Percentiles rank a stretch among this genome's conserved stretches.
These are phyloP conservation scores for Alligator mississippiensis DNA, from an alignment of 2,113 vertebrate genomes.

Conservation along the genomic window DNA sequence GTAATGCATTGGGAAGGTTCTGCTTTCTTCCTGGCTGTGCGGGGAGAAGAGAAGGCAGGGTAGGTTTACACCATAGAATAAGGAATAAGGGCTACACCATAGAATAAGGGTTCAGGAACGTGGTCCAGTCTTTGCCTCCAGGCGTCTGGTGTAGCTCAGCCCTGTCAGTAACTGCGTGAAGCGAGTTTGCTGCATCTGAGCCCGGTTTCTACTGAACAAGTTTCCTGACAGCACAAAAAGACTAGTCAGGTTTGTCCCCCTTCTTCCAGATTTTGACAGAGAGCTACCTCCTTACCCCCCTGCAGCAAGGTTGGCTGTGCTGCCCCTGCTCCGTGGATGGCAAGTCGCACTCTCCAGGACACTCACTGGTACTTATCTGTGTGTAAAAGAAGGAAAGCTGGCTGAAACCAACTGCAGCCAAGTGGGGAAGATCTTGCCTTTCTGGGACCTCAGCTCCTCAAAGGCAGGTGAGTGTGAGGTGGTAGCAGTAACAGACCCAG, in stretches of 20 bases:
- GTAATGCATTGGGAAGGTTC: not conserved
- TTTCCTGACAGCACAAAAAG: not conserved
- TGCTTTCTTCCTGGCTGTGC: not conserved
- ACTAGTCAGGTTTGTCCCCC: too few relatives aligned
- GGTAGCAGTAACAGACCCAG: rapidly evolving
- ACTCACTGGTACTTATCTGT: not conserved
- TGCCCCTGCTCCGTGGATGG: not conserved
- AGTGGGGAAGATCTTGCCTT: not conserved
- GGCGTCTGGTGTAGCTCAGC: not conserved
- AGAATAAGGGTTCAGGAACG: not conserved
- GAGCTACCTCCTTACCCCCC: not conserved
- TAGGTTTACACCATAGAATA: rapidly evolving
- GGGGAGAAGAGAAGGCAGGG: not conserved
- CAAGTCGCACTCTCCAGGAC: not conserved
- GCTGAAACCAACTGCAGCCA: not conserved
- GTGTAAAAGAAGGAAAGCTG: not conserved
- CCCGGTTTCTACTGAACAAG: not conserved
- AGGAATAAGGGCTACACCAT: not conserved
- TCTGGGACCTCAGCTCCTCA: not conserved
- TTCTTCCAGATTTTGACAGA: not conserved
- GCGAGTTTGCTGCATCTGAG: not conserved
- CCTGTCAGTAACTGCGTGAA: rapidly evolving
- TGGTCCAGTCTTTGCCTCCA: not conserved
- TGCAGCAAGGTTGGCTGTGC: not conserved
- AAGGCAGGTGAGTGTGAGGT: not conserved